Base-by-base conservation (phyloP, 2,797 vertebrate genomes). In the Pangasius larnaudii region DNA sequence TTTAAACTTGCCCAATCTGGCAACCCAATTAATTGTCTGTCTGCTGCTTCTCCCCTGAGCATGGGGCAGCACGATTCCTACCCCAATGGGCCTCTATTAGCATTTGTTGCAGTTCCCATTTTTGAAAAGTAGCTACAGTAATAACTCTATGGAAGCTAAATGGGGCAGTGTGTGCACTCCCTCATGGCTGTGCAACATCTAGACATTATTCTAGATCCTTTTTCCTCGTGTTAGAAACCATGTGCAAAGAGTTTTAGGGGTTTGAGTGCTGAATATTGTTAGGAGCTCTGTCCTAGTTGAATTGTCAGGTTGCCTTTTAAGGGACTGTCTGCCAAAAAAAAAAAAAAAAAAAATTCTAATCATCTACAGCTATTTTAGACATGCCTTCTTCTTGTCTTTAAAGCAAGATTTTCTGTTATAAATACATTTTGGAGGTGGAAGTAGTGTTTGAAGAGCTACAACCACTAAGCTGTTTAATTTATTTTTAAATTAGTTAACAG, bases 71-170 rank as follows among this genome's bases (percentile, higher is more conserved):
- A 46, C 13, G 39, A 42, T 11, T 74, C 71, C 9, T 42, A 10
- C 39, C 39, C 36, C 69, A 72, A 6, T 72, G 36, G 19, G 69
- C 36, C 75, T 53, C 5, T 53, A 36, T 56, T 56, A 58, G 18
- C 14, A 1, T 14, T 11, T 58, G 14, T 33, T 56, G 53, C 30
- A 80, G 49, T 39, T 80, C 18, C 16, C 22, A 61, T 59, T 61
- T 63, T 81, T 61, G 11, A 81, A 81, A 36, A 81, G 13, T 8
- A 10, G 58, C 36, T 3, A 61, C 56, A 81, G 63, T 63, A 81
- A 81, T 81, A 81, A 61, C 58, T 81, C 10, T 81, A 59, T 24
- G 33, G 2, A 81, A 81, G 56, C 30, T 61, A 61, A 81, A 59
- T 61, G 36, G 56, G 16, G 22, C 78, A 61, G 33, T 42, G 53